Evolutionary conservation across 2,797 vertebrate genomes (phyloP), one percentile per base, ranked within the genome.

Genomic region (Sebastes jordani): DNA sequence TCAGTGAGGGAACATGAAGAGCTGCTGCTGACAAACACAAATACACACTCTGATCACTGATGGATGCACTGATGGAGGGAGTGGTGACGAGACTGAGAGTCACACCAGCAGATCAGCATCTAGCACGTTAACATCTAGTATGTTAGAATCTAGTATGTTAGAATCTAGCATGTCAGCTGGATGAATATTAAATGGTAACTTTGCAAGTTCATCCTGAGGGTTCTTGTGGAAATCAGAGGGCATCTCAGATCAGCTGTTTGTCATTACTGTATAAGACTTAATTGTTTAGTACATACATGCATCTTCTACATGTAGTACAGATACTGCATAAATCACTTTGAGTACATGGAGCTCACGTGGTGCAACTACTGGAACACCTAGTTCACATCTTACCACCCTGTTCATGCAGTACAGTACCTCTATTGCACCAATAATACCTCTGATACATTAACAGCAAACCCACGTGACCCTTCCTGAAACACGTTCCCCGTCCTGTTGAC

Each of bases 1-100:
- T 79, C 65, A 69, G 63, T 1, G 67, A 78, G 75, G 49, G 62
- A 69, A 78, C 73, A 56, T 75, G 79, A 83, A 77, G 76, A 80
- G 22, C 74, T 71, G 79, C 76, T 3, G 64, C 75, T 69, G 81
- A 85, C 77, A 78, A 64, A 76, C 76, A 65, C 38, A 59, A 23
- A 63, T 20, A 71, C 25, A 61, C 56, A 23, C 22, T 29, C n/a
- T 46, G 29, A 61, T 55, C 18, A 25, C 60, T 71, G 80, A 83
- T 30, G 30, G 58, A 55, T 54, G 3, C 16, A 4, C 42, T 42
- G 64, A 66, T 30, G 42, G 56, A 62, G 27, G 8, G 2, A 27
- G 23, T 42, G 38, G 14, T 42, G 38, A 42, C 38, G 13, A 42
- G 38, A 42, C 38, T 13, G 36, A 64, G 62, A 23, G 32, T 25